A percentile compares a stretch with the other conserved stretches of the same genome.
phyloP scores from a whole-genome alignment of 2,888 invertebrate species.

The Lymantria dispar region DNA sequence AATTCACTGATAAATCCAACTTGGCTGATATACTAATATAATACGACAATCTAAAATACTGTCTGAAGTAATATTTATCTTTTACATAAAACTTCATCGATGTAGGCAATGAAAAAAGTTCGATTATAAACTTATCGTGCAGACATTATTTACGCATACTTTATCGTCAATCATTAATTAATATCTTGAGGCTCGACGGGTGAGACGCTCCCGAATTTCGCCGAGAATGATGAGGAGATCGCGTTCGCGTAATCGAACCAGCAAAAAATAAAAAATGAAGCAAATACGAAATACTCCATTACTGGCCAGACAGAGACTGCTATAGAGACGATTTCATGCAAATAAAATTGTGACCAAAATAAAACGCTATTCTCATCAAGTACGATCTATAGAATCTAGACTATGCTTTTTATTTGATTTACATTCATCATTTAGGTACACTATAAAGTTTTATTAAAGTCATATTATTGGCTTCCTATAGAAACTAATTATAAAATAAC shows the following conservation, averaged over 20 bases:
- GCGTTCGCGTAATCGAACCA: conserved; percentile 81
- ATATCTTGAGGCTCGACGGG: conserved; percentile 74
- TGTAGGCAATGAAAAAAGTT: conserved; percentile 39
- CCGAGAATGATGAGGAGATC: conserved; percentile 76
- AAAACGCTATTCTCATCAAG: conserved; percentile 29
- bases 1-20: no score
- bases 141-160: conserved; percentile 70
- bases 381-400: conserved; percentile 30
- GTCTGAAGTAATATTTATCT: not conserved
- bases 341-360: conserved; percentile 32
- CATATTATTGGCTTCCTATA: not conserved
- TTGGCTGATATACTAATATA: no score
- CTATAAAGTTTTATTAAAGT: not conserved
- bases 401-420: conserved; percentile 26
- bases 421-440: conserved; percentile 12
- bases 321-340: conserved; percentile 53
- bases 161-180: conserved; percentile 82
- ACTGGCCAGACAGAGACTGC: conserved; percentile 51
- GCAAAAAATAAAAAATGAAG: conserved; percentile 81
- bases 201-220: conserved; percentile 82
- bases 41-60: not conserved
- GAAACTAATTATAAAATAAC: not conserved
- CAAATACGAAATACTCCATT: conserved; percentile 83
- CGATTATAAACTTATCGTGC: conserved; percentile 45
- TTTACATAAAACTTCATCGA: conserved; percentile 25